Conservation (phyloP, 2,888 invertebrate genomes). For the Shargacucullia verbasci region DNA sequence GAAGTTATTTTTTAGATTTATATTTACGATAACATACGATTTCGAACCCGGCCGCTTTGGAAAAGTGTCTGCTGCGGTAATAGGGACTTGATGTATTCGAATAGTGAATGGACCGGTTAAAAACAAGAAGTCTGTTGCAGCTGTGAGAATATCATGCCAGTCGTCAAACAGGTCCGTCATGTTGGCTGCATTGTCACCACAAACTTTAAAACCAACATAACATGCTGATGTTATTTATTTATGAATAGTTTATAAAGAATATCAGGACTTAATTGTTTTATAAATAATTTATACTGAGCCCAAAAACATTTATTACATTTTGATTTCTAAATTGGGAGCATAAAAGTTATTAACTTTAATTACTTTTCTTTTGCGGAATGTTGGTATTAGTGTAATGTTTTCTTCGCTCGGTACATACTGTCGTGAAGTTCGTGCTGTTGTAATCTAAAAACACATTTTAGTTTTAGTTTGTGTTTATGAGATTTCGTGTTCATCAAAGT, state of each 20-base stretch:
- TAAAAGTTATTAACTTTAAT: conserved; percentile 1
- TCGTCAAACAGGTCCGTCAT: background rate
- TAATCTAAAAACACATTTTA: conserved; percentile 69
- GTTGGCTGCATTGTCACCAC: conserved; percentile 36
- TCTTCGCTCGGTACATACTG: conserved; percentile 40
- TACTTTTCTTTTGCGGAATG: conserved; percentile 30
- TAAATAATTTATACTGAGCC: background rate
- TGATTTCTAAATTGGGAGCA: background rate
- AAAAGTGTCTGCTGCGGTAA: too few species aligned
- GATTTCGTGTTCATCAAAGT: conserved; percentile 79
- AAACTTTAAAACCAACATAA: conserved; percentile 6
- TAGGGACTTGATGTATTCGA: too few species aligned
- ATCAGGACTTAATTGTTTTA: background rate
- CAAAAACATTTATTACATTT: background rate
- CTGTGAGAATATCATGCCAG: conserved; percentile 31
- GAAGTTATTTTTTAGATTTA: too few species aligned
- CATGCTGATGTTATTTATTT: background rate
- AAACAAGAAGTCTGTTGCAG: too few species aligned
- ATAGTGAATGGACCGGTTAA: too few species aligned
- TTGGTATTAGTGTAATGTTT: conserved; percentile 54
- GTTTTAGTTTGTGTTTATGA: conserved; percentile 79
- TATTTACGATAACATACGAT: too few species aligned
- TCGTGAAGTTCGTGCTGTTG: conserved; percentile 58
- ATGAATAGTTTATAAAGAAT: background rate
- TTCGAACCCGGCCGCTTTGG: too few species aligned